Evolutionary conservation across 2,113 vertebrate species (phyloP).

Genomic region (Podilymbus podiceps): DNA sequence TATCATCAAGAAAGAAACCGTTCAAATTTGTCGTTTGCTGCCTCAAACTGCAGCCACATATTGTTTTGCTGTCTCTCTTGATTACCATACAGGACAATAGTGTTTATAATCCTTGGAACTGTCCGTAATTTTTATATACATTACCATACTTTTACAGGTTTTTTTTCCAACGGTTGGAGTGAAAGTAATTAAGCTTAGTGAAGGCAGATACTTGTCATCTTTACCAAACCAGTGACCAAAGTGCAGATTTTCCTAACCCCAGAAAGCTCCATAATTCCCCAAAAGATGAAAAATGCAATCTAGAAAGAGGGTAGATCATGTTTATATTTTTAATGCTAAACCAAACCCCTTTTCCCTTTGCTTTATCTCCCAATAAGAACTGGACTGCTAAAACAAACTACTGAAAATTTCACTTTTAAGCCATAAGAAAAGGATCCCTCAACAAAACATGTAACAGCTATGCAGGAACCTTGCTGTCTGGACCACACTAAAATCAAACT

Average conservation of each 20-base stretch:
- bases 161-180: not conserved
- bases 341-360: not conserved
- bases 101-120: not conserved
- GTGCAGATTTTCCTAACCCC: not conserved
- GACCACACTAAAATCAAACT: not conserved
- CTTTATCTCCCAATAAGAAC: rapidly evolving
- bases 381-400: not conserved
- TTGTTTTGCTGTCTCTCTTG: not conserved
- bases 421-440: not conserved
- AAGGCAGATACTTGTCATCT: not conserved
- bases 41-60: not conserved
- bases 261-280: not conserved
- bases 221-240: not conserved
- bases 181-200: not conserved
- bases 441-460: not conserved
- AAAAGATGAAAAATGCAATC: not conserved
- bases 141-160: not conserved
- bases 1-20: not conserved
- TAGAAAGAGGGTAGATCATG: not conserved
- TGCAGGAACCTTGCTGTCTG: not conserved
- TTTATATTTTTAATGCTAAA: not conserved
- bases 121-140: not conserved
- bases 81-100: not conserved
- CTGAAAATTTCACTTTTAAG: not conserved
- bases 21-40: not conserved